phyloP scores from a whole-genome alignment of 2,888 invertebrate genomes.

The Lycophotia porphyrea region DNA sequence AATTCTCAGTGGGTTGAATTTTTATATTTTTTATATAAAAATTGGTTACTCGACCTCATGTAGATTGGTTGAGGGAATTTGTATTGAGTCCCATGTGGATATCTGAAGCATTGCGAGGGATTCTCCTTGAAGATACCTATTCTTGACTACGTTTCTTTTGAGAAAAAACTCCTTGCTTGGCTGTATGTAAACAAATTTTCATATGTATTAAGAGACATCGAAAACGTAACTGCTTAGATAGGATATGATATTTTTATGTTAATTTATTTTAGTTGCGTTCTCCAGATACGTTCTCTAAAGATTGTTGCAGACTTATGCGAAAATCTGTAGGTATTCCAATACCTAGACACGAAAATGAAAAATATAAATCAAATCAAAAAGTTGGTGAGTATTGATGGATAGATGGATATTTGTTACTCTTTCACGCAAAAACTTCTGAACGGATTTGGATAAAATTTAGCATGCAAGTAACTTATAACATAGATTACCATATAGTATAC shows the following conservation, averaged over 20 bases:
- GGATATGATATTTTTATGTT: not conserved
- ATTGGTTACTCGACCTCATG: slow-evolving; percentile 73
- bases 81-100: slow-evolving; percentile 73
- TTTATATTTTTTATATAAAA: slow-evolving; percentile 64
- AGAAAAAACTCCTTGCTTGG: not conserved
- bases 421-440: too few relatives aligned
- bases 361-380: too few relatives aligned
- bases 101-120: slow-evolving; percentile 45
- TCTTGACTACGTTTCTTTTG: slow-evolving; percentile 32
- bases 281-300: not conserved
- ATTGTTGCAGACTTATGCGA: not conserved
- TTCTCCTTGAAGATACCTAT: slow-evolving; percentile 34
- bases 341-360: not conserved
- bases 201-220: slow-evolving; percentile 3
- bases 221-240: not conserved
- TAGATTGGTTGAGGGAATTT: slow-evolving; percentile 79
- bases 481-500: too few relatives aligned
- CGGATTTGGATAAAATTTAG: too few relatives aligned
- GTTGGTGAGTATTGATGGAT: too few relatives aligned
- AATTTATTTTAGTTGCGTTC: not conserved
- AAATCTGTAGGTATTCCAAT: not conserved
- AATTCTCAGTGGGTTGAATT: slow-evolving; percentile 62
- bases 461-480: too few relatives aligned
- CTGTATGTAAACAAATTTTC: not conserved
- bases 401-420: too few relatives aligned